Conservation (phyloP, 2,888 invertebrate genomes). For the Melanostoma scalare region DNA sequence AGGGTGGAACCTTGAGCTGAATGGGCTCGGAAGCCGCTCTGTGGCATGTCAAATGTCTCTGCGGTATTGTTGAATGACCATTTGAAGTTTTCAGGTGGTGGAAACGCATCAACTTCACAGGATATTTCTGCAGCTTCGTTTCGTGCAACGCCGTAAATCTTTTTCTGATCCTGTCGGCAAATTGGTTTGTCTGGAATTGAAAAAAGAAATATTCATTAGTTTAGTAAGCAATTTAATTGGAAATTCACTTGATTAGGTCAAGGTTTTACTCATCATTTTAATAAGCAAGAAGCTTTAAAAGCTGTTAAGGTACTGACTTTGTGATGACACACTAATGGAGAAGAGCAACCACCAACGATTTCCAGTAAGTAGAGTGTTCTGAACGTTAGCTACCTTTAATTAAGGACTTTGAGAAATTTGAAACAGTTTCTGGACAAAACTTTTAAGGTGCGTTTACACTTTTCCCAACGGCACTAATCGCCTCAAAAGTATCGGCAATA, state of each 20-base stretch:
- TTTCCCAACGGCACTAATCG: too few relatives aligned
- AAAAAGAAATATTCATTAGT: conserved; percentile 14
- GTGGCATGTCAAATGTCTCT: conserved; percentile 89
- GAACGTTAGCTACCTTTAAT: too few relatives aligned
- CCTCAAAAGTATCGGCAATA: too few relatives aligned
- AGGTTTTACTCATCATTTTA: background rate
- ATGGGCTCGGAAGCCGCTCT: conserved; percentile 85
- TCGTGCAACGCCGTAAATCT: conserved; percentile 92
- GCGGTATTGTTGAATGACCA: conserved; percentile 96
- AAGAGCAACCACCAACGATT: too few relatives aligned
- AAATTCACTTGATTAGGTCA: background rate
- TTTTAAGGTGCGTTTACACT: too few relatives aligned
- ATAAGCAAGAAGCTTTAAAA: background rate
- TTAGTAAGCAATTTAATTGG: background rate
- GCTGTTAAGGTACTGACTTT: too few relatives aligned
- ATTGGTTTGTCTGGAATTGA: conserved; percentile 89
- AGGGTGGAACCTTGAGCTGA: conserved; percentile 85
- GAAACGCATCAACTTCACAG: conserved; percentile 93
- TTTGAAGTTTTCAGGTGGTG: conserved; percentile 90
- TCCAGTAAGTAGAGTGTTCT: too few relatives aligned
- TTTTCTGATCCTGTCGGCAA: conserved; percentile 88
- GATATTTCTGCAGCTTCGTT: conserved; percentile 90
- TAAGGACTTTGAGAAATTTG: too few relatives aligned
- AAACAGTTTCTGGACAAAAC: too few relatives aligned
- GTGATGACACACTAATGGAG: too few relatives aligned